These are phyloP conservation scores for Xiphorhynchus elegans DNA, from an alignment of 2,113 vertebrate genomes.

Conservation along the genomic window DNA sequence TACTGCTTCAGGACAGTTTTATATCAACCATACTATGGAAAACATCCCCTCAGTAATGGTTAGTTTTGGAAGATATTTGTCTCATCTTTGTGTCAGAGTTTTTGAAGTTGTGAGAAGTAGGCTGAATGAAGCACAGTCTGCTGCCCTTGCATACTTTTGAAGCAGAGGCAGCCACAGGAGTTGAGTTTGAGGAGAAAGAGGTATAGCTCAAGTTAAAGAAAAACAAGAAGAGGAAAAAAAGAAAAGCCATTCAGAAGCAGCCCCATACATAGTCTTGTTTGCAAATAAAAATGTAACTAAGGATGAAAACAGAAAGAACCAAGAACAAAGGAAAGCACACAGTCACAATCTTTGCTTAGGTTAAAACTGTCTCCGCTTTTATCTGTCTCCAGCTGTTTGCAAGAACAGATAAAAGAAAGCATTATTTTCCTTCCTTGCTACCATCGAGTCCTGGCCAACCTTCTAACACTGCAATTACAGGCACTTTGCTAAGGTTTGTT, in stretches of 20 bases:
- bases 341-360: conserved; percentile 33
- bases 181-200: background rate
- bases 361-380: conserved; percentile 51
- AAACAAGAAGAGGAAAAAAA: fast-evolving
- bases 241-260: background rate
- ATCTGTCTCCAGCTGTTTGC: conserved; percentile 65
- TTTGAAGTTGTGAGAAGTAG: background rate
- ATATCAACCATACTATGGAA: background rate
- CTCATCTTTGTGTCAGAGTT: background rate
- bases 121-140: background rate
- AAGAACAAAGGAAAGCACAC: conserved; percentile 27
- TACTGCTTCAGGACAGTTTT: background rate
- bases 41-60: background rate
- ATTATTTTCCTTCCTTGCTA: conserved; percentile 32
- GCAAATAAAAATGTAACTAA: background rate
- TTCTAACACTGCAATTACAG: conserved; percentile 46
- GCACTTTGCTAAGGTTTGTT: conserved; percentile 50
- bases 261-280: background rate
- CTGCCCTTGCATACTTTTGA: background rate
- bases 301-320: background rate
- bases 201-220: background rate
- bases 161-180: background rate
- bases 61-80: background rate
- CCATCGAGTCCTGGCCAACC: background rate
- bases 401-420: conserved; percentile 61